Base-by-base conservation (phyloP, 2,113 vertebrate species). In the Hucho hucho region DNA sequence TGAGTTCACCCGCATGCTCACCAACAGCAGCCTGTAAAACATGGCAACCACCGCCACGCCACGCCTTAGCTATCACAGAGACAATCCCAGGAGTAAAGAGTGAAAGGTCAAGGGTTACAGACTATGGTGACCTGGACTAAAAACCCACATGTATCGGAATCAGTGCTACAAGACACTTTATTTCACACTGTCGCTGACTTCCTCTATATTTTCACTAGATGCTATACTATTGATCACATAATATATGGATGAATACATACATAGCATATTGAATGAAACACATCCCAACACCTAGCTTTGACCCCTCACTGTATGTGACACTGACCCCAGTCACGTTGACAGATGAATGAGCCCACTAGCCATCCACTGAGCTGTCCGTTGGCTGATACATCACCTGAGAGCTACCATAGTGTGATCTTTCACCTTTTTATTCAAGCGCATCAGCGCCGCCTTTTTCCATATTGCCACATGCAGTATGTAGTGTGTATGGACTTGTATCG, bases 1-100 rank as follows among this genome's bases (percentile, higher is more conserved):
- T 74, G 94, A 92, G 26, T 96, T 99, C 91, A 94, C 92, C 90
- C 83, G 84, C 22, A 91, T 97, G 25, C 92, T 95, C 77, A 92
- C 92, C 18, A 43, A 16, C 86, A 93, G 91, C 79, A 92, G 25
- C 74, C 49, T 61, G 69, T 81, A 76, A 43, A 79, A 76, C 69
- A 74, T 20, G 69, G 4, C 70, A 72, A 4, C 66, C 69, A 20
- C 74, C 69, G 0, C 16, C 59, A n/a, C 77, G 32, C 46, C 64
- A 53, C 47, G 66, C 78, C 3, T 43, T 24, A 79, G 58, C 47
- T 46, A 13, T n/a, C n/a, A 22, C n/a, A 72, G 71, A 77, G 75
- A 75, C 64, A 53, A 22, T 66, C 22, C 32, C 58, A n/a, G n/a
- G 58, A 16, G 58, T 61, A 13, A n/a, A 22, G n/a, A 22, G 58